Evolutionary conservation across 1,140 invertebrate species (phyloP).

Genomic region (Drosophila cardini): DNA sequence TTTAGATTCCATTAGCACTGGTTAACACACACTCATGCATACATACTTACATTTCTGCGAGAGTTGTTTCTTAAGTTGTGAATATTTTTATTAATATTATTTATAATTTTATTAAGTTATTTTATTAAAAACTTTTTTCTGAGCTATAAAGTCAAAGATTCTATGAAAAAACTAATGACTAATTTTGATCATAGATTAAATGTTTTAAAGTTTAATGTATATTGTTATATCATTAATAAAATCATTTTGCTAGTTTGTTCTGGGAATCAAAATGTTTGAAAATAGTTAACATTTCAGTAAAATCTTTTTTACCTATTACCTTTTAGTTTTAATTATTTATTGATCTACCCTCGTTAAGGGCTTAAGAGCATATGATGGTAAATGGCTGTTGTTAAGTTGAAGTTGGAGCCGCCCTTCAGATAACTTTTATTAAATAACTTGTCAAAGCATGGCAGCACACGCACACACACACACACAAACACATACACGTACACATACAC

Average conservation of each 20-base stretch:
- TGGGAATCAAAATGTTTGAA: no score
- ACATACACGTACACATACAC: constrained; percentile 13
- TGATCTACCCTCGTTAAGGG: not conserved
- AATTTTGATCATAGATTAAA: no score
- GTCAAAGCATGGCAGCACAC: constrained; percentile 62
- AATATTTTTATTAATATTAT: not conserved
- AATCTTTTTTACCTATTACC: no score
- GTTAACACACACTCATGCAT: constrained; percentile 35
- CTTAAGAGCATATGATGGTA: constrained; percentile 21
- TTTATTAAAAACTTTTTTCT: no score
- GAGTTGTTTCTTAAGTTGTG: not conserved
- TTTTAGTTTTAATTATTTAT: not conserved
- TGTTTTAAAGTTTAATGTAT: no score
- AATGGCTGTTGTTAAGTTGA: constrained; percentile 43
- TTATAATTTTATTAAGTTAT: not conserved
- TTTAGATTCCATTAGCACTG: constrained; percentile 78
- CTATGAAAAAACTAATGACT: no score
- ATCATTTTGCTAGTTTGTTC: no score
- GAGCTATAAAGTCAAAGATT: no score
- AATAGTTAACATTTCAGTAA: no score
- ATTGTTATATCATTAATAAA: no score
- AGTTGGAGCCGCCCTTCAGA: constrained; percentile 48
- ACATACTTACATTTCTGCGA: constrained; percentile 7
- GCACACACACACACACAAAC: constrained; percentile 21
- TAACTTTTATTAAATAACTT: constrained; percentile 80